These are phyloP conservation scores for Eonycteris spelaea DNA, from an alignment of 2,113 vertebrate species.

Conservation along the genomic window DNA sequence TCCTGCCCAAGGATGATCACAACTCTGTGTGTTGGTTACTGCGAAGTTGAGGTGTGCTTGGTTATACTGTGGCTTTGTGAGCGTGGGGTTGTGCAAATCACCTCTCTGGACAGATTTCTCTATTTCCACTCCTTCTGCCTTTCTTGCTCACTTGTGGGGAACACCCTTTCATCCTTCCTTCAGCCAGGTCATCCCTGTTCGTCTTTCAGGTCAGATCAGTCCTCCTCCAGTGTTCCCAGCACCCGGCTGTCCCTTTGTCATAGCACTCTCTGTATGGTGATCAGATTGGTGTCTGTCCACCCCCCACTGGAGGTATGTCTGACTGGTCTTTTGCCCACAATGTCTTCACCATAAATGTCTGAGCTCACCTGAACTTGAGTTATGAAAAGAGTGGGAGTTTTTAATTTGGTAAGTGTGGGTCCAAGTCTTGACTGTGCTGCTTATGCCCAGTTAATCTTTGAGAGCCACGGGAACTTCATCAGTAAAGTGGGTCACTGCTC, in stretches of 20 bases:
- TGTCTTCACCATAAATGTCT: accelerated
- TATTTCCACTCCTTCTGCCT: not conserved
- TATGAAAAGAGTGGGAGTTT: not conserved
- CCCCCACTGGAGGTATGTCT: not conserved
- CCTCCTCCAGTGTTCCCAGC: not conserved
- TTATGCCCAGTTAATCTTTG: not conserved
- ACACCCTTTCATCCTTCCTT: not conserved
- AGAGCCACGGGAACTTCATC: not conserved
- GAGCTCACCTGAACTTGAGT: not conserved
- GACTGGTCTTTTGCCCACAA: not conserved
- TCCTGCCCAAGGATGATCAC: not conserved
- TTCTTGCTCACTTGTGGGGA: no score
- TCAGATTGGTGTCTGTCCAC: no score
- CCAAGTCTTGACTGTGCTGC: not conserved
- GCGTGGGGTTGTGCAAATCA: not conserved
- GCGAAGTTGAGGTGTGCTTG: not conserved
- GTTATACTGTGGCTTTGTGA: not conserved
- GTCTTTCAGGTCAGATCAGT: not conserved
- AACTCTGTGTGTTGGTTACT: not conserved
- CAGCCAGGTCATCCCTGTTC: not conserved
- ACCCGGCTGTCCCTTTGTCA: not conserved
- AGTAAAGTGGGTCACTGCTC: not conserved
- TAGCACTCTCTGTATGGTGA: not conserved
- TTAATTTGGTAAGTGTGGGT: not conserved
- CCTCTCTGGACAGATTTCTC: not conserved